phyloP scores from a whole-genome alignment of 2,888 invertebrate genomes.

The Tanytarsus gracilentus region DNA sequence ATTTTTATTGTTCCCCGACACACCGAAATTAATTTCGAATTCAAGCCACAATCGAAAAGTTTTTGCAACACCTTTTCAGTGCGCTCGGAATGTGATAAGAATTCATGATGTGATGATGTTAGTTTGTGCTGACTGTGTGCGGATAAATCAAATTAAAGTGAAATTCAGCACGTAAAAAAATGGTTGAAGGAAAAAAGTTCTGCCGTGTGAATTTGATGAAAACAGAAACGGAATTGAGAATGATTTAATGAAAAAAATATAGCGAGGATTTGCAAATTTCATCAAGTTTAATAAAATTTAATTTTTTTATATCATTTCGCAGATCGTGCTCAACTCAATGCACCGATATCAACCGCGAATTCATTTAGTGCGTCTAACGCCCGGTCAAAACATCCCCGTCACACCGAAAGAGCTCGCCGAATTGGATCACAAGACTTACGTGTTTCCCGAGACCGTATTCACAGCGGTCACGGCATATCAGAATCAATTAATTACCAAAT shows the following conservation, averaged over 20 bases:
- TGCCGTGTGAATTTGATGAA: constrained; percentile 27
- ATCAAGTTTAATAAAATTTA: neutral
- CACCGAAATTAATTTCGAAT: constrained; percentile 2
- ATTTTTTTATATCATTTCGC: constrained; percentile 40
- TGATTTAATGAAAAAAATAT: neutral
- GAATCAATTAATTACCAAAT: constrained; percentile 96
- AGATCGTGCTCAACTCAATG: constrained; percentile 99
- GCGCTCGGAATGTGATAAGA: neutral
- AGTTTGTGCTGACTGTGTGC: too few relatives aligned
- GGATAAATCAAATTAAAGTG: neutral
- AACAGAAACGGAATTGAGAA: neutral
- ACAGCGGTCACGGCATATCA: constrained; percentile 99
- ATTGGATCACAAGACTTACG: constrained; percentile 91
- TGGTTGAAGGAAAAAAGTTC: neutral
- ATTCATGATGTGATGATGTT: neutral
- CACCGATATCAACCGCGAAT: constrained; percentile 98
- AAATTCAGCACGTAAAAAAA: too few relatives aligned
- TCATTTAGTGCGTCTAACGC: constrained; percentile 83
- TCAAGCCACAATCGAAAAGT: constrained; percentile 2
- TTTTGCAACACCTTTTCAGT: neutral
- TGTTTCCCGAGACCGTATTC: constrained; percentile 96
- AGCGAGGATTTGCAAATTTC: neutral
- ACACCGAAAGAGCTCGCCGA: constrained; percentile 72
- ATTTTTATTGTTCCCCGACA: neutral
- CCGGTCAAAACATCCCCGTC: constrained; percentile 67